Conservation (phyloP, 2,113 vertebrate species). For the Oceanites oceanicus region DNA sequence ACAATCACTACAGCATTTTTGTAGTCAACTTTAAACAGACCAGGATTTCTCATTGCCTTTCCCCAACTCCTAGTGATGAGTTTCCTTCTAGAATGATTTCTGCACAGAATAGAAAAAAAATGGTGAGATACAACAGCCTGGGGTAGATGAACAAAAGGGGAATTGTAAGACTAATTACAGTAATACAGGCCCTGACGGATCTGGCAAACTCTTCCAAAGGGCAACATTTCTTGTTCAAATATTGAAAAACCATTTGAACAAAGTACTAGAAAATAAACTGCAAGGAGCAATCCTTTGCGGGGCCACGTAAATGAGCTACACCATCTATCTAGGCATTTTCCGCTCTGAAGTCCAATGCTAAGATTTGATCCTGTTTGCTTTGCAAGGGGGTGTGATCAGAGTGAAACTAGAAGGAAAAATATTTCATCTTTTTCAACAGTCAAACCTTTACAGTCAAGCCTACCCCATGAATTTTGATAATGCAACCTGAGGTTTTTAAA, state of each 20-base stretch:
- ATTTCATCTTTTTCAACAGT: background rate
- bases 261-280: background rate
- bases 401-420: background rate
- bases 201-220: background rate
- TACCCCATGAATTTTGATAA: slow-evolving; percentile 4
- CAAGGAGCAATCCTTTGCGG: background rate
- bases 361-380: background rate
- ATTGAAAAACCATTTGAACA: background rate
- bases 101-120: background rate
- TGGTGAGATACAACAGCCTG: background rate
- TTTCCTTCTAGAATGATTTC: background rate
- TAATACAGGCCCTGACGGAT: background rate
- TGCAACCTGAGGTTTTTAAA: slow-evolving; percentile 20
- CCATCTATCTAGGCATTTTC: background rate
- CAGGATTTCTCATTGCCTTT: background rate
- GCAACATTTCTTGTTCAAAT: background rate
- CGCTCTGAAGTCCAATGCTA: background rate
- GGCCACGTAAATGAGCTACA: rapidly evolving
- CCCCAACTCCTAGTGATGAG: background rate
- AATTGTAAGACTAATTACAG: background rate
- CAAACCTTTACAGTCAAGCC: background rate
- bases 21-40: background rate
- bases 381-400: background rate
- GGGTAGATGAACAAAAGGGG: background rate
- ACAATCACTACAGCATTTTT: background rate